Evolutionary conservation across 2,113 vertebrate species (phyloP), one percentile per base, ranked within the genome.

Genomic region (Morone chrysops): DNA sequence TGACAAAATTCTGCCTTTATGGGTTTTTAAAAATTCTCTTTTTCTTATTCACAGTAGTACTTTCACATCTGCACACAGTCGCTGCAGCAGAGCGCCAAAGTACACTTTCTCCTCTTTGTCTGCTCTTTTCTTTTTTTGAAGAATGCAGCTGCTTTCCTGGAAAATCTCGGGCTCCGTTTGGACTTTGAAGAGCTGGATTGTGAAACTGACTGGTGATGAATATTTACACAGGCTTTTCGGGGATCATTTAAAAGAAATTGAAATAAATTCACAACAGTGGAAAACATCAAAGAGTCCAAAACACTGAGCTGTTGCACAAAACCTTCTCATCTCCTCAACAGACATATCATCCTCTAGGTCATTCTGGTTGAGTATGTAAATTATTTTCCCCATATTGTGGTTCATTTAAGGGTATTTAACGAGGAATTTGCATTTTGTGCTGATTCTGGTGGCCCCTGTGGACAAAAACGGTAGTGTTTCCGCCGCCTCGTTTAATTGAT

Each of bases 131-230:
- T 22, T 38, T 66, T 22, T 72, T 57, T 56, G 43, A 68, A 79
- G 70, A 84, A 78, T 36, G 70, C 81, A 74, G 81, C 78, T 77
- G 80, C 45, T 74, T 68, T 78, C 47, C 70, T 75, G 80, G 70
- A 87, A 85, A 51, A 36, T 3, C 25, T 81, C 5, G 0, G 48
- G 8, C 54, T 74, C 10, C 1, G 40, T 70, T 87, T 80, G 43
- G 66, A 74, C 65, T 68, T 75, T 78, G 63, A 78, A 71, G 69
- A 67, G 25, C 1, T 59, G 57, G 54, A 82, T 50, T 43, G 54
- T 62, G 61, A 84, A 81, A 54, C 63, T 43, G 60, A 87, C 36
- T 57, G 60, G 7, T 63, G 70, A 74, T 75, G 43, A 78, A 73
- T 84, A 80, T 86, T 86, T 80, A 82, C 74, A 69, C 11, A 50